Conservation (phyloP, 1,140 invertebrate genomes). For the Zeugodacus cucurbitae region DNA sequence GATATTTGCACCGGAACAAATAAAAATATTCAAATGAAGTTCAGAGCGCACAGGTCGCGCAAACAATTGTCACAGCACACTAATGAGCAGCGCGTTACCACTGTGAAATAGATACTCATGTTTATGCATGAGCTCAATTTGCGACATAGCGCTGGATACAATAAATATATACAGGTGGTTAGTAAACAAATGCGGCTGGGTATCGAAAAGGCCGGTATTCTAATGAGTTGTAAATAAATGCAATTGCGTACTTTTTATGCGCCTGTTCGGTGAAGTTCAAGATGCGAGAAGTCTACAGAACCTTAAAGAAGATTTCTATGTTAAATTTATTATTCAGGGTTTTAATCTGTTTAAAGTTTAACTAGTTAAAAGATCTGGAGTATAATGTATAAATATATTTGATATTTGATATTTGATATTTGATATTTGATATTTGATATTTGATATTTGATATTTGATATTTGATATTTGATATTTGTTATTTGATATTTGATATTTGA, state of each 20-base stretch:
- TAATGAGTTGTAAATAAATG: background rate
- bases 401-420: too few species aligned
- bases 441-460: too few species aligned
- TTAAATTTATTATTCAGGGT: background rate
- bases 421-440: too few species aligned
- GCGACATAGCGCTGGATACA: background rate
- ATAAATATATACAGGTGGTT: background rate
- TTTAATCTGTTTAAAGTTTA: too few species aligned
- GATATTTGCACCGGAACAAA: constrained; percentile 8
- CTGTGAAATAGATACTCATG: background rate
- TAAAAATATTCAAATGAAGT: constrained; percentile 26
- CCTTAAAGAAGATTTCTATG: background rate
- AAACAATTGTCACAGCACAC: background rate
- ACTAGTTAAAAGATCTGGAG: too few species aligned
- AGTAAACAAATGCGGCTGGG: background rate
- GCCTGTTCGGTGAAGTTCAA: background rate
- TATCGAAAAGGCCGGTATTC: background rate
- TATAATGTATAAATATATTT: too few species aligned
- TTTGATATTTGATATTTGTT: too few species aligned
- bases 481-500: too few species aligned
- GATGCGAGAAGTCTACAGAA: background rate
- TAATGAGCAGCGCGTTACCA: background rate
- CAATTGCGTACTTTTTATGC: background rate
- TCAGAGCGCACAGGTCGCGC: background rate
- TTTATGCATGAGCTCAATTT: background rate